A percentile compares a stretch with the other conserved stretches of the same genome.
Conservation (phyloP, 1,140 invertebrate genomes). For the Rhagoletis zephyria region DNA sequence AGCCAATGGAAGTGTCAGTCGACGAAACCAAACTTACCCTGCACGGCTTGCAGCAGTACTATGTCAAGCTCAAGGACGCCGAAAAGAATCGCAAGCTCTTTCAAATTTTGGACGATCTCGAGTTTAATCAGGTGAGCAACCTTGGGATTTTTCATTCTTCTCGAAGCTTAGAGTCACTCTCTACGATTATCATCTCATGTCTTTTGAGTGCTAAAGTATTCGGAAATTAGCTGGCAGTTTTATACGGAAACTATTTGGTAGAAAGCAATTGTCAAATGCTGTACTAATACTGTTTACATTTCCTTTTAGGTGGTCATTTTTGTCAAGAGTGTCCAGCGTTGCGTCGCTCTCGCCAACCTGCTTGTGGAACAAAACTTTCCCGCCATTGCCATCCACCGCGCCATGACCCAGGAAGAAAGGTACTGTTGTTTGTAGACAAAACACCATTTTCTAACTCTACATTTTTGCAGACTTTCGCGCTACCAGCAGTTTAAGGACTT, state of each 20-base stretch:
- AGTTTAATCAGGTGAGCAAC: conserved; percentile 98
- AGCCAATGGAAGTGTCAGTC: conserved; percentile 99
- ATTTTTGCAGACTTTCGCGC: no score
- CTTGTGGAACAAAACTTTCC: conserved; percentile 99
- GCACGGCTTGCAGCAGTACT: conserved; percentile 99
- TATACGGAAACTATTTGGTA: no score
- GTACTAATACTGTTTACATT: no score
- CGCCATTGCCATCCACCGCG: conserved; percentile 98
- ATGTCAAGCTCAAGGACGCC: conserved; percentile 99
- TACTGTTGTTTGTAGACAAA: no score
- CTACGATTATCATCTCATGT: no score
- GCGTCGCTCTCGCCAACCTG: conserved; percentile 94
- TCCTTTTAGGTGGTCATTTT: conserved; percentile 97
- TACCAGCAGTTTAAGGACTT: conserved; percentile 99
- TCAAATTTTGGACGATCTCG: conserved; percentile 97
- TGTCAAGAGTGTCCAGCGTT: conserved; percentile 98
- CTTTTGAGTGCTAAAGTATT: no score
- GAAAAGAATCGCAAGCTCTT: conserved; percentile 99
- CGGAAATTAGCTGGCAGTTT: no score
- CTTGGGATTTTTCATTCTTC: no score
- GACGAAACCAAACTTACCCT: conserved; percentile 99
- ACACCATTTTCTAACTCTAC: no score
- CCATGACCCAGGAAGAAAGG: conserved; percentile 99
- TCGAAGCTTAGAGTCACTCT: no score
- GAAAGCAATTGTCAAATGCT: no score